A percentile compares a stretch with the other conserved stretches of the same genome.
Evolutionary conservation across 2,888 invertebrate species (phyloP).

Genomic region (Nomada fucata): DNA sequence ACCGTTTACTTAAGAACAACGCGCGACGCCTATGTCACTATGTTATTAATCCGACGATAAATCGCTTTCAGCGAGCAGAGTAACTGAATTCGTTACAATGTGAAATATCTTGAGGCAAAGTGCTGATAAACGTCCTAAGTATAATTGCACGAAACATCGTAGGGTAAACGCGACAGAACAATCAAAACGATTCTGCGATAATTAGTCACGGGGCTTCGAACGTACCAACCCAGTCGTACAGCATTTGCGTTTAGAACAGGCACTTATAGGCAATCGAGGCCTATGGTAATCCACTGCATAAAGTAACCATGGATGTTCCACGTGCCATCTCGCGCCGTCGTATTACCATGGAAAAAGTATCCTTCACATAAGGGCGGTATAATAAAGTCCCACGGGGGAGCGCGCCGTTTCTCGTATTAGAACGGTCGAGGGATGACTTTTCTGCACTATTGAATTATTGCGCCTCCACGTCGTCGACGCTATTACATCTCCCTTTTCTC

Average conservation of each 20-base stretch:
- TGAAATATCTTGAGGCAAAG: not conserved
- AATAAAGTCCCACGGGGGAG: constrained; percentile 69
- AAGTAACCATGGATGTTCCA: constrained; percentile 39
- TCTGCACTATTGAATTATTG: constrained; percentile 68
- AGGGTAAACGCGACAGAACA: too few relatives aligned
- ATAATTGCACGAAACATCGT: too few relatives aligned
- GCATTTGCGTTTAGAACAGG: constrained; percentile 20
- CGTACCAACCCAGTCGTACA: not conserved
- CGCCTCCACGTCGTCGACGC: constrained; percentile 40
- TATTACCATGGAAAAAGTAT: constrained; percentile 71
- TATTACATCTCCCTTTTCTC: constrained; percentile 47
- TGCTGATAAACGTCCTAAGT: too few relatives aligned
- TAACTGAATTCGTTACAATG: too few relatives aligned
- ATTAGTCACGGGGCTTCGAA: too few relatives aligned
- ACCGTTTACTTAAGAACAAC: too few relatives aligned
- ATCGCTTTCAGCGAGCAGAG: too few relatives aligned
- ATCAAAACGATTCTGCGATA: too few relatives aligned
- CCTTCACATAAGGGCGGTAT: constrained; percentile 64
- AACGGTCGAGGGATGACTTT: constrained; percentile 65
- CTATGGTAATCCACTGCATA: constrained; percentile 23
- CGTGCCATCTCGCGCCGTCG: constrained; percentile 26
- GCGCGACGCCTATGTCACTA: too few relatives aligned
- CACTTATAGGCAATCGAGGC: constrained; percentile 44
- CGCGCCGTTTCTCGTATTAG: constrained; percentile 52
- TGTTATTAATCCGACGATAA: too few relatives aligned